Percentiles rank a stretch among this genome's conserved stretches.
Conservation (phyloP, 53 echinoderm and acorn worm genomes). For the Echinometra lucunter region DNA sequence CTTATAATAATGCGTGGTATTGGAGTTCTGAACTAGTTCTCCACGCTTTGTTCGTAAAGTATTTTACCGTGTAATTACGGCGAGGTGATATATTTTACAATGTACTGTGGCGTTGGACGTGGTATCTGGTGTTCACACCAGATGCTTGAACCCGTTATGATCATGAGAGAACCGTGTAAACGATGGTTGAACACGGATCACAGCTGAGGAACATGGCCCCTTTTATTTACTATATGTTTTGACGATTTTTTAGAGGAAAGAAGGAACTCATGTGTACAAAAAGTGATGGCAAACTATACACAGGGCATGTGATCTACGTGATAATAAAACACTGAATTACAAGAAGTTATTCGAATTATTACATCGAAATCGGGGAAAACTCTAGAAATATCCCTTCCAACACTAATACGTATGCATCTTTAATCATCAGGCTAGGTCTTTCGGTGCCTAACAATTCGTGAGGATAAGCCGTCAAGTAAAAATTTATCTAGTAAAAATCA, state of each 20-base stretch:
- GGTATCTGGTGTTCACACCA: not conserved
- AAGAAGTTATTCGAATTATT: not conserved
- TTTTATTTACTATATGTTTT: no score
- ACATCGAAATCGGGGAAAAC: not conserved
- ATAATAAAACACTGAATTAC: not conserved
- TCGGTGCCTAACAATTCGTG: no score
- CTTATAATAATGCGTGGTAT: not conserved
- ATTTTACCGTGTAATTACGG: conserved; percentile 54
- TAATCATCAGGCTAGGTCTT: no score
- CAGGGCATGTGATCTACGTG: no score
- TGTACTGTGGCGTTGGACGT: not conserved
- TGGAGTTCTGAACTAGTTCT: conserved; percentile 40
- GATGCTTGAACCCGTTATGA: not conserved
- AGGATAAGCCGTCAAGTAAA: no score
- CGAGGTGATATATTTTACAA: not conserved
- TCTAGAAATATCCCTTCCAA: no score
- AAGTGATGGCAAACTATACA: no score
- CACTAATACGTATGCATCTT: no score
- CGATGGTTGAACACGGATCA: not conserved
- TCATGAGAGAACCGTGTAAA: not conserved
- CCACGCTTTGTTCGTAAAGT: conserved; percentile 33
- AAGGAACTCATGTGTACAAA: no score
- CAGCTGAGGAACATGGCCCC: no score
- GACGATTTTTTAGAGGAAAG: no score
- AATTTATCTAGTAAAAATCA: not conserved